Percentiles rank a stretch among this genome's conserved stretches.
These are phyloP conservation scores for Leptura quadrifasciata DNA, from an alignment of 2,888 invertebrate genomes.

Conservation along the genomic window DNA sequence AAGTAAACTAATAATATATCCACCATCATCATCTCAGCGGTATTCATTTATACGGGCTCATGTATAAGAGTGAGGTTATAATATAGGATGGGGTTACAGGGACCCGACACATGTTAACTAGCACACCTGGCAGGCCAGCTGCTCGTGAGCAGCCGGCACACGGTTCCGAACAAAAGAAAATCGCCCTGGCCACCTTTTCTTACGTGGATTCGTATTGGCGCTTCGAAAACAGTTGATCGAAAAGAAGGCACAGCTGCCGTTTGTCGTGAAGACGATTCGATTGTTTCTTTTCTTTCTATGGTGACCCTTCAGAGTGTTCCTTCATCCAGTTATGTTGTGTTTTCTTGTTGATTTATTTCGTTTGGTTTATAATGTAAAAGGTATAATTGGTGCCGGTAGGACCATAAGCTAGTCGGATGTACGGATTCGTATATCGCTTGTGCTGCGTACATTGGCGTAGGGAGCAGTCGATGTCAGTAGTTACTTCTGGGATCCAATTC, in stretches of 20 bases:
- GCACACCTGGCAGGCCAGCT: constrained; percentile 72
- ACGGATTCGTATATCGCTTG: background rate
- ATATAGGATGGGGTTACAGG: constrained; percentile 49
- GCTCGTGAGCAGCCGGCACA: constrained; percentile 67
- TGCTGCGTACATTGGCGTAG: too few species aligned
- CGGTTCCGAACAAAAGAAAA: constrained; percentile 68
- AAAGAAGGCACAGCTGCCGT: constrained; percentile 58
- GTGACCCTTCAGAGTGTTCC: constrained; percentile 37
- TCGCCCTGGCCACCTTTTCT: constrained; percentile 64
- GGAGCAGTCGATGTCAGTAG: too few species aligned
- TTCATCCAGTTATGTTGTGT: constrained; percentile 22
- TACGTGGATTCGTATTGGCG: constrained; percentile 64
- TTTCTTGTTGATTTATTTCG: constrained; percentile 30
- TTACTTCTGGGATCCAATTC: too few species aligned
- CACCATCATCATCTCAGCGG: constrained; percentile 5
- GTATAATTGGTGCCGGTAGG: constrained; percentile 14
- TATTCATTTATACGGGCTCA: constrained; percentile 14
- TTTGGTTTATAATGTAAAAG: constrained; percentile 11
- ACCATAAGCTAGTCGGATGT: background rate
- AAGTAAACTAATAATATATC: constrained; percentile 13
- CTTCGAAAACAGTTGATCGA: constrained; percentile 60
- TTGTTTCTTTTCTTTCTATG: constrained; percentile 57
- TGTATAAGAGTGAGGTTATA: constrained; percentile 16
- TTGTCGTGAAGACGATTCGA: constrained; percentile 58
- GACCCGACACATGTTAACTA: constrained; percentile 58